These are phyloP conservation scores for Collichthys lucidus DNA, from an alignment of 2,113 vertebrate species.

Conservation along the genomic window DNA sequence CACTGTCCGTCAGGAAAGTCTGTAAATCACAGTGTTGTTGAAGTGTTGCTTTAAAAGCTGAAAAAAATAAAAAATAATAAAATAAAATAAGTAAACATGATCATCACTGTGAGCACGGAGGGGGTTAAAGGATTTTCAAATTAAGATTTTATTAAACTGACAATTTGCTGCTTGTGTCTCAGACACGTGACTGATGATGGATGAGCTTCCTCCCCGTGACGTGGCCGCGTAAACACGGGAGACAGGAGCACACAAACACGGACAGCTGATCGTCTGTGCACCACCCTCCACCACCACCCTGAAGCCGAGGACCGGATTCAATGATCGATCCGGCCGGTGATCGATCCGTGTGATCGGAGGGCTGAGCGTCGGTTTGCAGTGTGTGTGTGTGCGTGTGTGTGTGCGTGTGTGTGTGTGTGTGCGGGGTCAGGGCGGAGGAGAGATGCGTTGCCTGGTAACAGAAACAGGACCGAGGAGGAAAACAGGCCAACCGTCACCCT, in stretches of 20 bases:
- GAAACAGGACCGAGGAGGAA: slow-evolving; percentile 36
- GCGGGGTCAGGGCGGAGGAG: slow-evolving; percentile 12
- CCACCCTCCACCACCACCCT: not conserved
- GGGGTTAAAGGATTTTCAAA: not conserved
- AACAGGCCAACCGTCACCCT: slow-evolving; percentile 36
- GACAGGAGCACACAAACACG: not conserved
- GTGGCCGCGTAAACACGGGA: slow-evolving; percentile 35
- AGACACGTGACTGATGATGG: slow-evolving; percentile 44
- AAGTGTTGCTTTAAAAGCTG: not conserved
- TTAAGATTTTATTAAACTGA: slow-evolving; percentile 2
- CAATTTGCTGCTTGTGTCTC: not conserved
- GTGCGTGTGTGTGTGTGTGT: not conserved
- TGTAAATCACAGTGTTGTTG: too few relatives aligned
- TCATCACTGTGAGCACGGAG: not conserved
- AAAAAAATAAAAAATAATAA: not conserved
- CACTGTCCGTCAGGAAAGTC: too few relatives aligned
- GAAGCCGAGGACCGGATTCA: not conserved
- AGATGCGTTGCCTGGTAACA: slow-evolving; percentile 74
- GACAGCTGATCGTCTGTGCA: not conserved
- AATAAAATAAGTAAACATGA: not conserved
- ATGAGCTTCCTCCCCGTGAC: slow-evolving; percentile 39
- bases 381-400: not conserved
- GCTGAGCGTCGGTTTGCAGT: too few relatives aligned
- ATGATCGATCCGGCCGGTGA: slow-evolving; percentile 17
- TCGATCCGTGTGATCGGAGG: slow-evolving; percentile 8